These are phyloP conservation scores for Grus americana DNA, from an alignment of 2,113 vertebrate genomes.

Conservation along the genomic window DNA sequence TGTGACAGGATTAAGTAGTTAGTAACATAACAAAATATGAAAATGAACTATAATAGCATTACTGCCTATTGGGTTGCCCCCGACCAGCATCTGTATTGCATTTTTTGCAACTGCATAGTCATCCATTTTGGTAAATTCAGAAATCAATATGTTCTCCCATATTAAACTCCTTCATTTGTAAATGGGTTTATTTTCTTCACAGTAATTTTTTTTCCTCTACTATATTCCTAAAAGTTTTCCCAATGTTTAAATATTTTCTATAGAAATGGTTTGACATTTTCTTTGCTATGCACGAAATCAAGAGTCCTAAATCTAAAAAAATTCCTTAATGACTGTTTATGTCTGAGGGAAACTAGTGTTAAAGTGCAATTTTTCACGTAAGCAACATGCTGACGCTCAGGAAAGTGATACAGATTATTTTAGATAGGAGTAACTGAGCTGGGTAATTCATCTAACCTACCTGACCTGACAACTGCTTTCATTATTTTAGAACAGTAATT, in stretches of 20 bases:
- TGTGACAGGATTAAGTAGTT: not conserved
- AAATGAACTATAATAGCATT: not conserved
- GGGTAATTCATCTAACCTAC: conserved; percentile 39
- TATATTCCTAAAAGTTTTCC: not conserved
- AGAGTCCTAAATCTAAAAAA: not conserved
- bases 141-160: not conserved
- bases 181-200: not conserved
- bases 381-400: not conserved
- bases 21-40: not conserved
- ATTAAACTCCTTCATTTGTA: not conserved
- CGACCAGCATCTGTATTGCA: not conserved
- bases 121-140: not conserved
- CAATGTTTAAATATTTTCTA: not conserved
- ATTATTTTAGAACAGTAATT: conserved; percentile 29
- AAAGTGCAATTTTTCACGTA: conserved; percentile 9
- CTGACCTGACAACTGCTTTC: conserved; percentile 35
- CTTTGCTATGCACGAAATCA: not conserved
- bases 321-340: conserved; percentile 9
- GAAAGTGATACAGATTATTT: conserved; percentile 35
- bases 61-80: not conserved
- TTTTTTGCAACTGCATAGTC: not conserved
- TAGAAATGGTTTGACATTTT: not conserved
- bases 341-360: not conserved
- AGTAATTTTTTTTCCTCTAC: not conserved
- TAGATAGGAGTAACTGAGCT: conserved; percentile 3